Conservation (phyloP, 1,140 invertebrate species). For the Rhyacophila brunnea region DNA sequence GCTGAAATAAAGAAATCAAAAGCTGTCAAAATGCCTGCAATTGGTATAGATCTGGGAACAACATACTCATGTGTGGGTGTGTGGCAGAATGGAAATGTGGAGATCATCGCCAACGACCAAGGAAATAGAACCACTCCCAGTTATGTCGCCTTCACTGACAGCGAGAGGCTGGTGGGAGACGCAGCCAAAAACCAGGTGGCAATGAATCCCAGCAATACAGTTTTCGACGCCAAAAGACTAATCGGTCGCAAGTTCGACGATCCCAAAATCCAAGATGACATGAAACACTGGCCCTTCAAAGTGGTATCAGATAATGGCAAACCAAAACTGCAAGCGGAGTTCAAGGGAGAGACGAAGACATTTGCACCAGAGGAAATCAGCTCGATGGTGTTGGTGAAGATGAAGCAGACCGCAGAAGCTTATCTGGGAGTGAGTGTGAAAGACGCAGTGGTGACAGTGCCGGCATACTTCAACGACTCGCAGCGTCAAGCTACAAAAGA, state of each 20-base stretch:
- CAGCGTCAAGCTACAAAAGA: constrained; percentile 59
- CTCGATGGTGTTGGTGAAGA: constrained; percentile 61
- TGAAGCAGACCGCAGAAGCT: constrained; percentile 62
- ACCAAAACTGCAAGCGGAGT: constrained; percentile 65
- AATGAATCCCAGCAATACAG: constrained; percentile 53
- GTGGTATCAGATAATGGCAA: constrained; percentile 63
- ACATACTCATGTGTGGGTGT: constrained; percentile 82
- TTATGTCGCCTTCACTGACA: constrained; percentile 91
- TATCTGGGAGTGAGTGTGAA: constrained; percentile 59
- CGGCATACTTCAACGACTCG: constrained; percentile 58
- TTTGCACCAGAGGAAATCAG: constrained; percentile 76
- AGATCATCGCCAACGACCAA: constrained; percentile 93
- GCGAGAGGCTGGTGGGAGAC: constrained; percentile 86
- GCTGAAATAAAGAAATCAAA: background rate
- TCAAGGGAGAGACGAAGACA: constrained; percentile 65
- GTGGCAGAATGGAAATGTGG: constrained; percentile 83
- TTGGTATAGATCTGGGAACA: constrained; percentile 78
- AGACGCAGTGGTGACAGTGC: constrained; percentile 64
- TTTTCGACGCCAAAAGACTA: constrained; percentile 56
- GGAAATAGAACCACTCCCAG: constrained; percentile 89
- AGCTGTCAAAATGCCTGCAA: constrained; percentile 57
- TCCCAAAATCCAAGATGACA: constrained; percentile 67
- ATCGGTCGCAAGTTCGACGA: constrained; percentile 72
- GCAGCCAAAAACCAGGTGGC: constrained; percentile 68
- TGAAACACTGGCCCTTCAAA: constrained; percentile 76